Percentiles rank a stretch among this genome's conserved stretches.
Conservation (phyloP, 2,888 invertebrate species). For the Melolontha melolontha region DNA sequence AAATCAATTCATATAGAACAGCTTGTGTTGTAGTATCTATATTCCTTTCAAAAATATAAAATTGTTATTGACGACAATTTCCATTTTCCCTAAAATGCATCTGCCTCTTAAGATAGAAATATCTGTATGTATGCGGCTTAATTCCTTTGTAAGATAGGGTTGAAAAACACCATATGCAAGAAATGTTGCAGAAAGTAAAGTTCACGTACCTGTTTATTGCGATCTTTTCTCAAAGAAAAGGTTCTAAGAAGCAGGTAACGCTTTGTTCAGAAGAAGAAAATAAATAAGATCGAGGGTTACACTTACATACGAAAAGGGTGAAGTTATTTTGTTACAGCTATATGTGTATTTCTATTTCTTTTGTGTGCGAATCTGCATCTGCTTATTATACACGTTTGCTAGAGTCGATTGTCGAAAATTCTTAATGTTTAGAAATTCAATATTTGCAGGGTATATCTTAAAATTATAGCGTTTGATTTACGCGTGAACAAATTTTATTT, state of each 20-base stretch:
- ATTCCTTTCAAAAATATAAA: constrained; percentile 15
- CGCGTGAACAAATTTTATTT: too few species aligned
- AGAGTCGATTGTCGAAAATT: too few species aligned
- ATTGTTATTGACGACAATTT: constrained; percentile 2
- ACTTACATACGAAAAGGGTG: constrained; percentile 5
- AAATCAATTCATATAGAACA: constrained; percentile 21
- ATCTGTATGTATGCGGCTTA: background rate
- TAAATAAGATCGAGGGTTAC: constrained; percentile 39
- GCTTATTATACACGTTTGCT: constrained; percentile 3
- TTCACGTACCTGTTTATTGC: constrained; percentile 43
- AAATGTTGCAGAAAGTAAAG: constrained; percentile 35
- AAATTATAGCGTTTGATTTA: too few species aligned
- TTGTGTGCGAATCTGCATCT: background rate
- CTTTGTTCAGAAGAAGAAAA: constrained; percentile 35
- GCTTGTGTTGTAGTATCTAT: background rate
- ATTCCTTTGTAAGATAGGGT: constrained; percentile 26
- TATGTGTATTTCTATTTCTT: background rate
- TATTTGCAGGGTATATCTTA: too few species aligned
- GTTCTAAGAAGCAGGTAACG: constrained; percentile 43
- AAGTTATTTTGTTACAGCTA: constrained; percentile 6
- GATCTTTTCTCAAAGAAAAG: constrained; percentile 34
- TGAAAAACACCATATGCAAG: constrained; percentile 45
- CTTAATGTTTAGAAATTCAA: too few species aligned
- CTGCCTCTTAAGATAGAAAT: constrained; percentile 21
- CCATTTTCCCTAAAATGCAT: constrained; percentile 16